Evolutionary conservation across 37 sponge, comb jelly and placozoan genomes (phyloP), one percentile per base, ranked within the genome.

Genomic region (Halichondria panicea): DNA sequence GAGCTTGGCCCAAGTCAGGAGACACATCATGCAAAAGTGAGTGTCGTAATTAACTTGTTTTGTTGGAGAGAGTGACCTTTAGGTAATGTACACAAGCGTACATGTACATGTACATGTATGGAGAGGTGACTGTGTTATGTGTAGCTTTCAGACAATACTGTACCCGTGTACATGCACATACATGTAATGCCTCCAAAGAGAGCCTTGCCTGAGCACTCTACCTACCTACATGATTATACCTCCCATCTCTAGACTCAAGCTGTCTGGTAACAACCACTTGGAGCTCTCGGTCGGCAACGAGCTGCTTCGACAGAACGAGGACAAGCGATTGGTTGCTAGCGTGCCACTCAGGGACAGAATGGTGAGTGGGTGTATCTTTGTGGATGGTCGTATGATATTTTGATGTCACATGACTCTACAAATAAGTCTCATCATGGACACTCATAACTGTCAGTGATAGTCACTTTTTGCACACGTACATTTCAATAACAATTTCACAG

Each of bases 241-340:
- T 64, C 35, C 38, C 19, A 7, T 24, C 12, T 33, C n/a, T 46
- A 92, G 92, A 39, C 24, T 84, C 61, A 88, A 81, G 56, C 73
- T 84, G 56, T 52, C 84, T 37, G 41, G 37, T 33, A 59, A 70
- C 30, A 83, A 80, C 63, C 75, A 74, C 9, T 69, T 90, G 67
- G 94, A 89, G 68, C 31, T 95, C 15, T 89, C 83, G 0, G 75
- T 94, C 41, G 86, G 79, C 22, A 87, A 79, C 63, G 96, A 95
- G 35, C 34, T 95, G 18, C 40, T 95, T 54, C 38, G 64, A 12
- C 63, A 55, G 1, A 65, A 63, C 36, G 96, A 95, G 25, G 94
- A 95, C 68, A 70, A 78, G 40, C 72, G 82, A 38, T 54, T 79
- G 8, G 89, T 95, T 15, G 58, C 83, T 31, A 46, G 39, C 15